These are phyloP conservation scores for Cerceris ruficornis DNA, from an alignment of 2,888 invertebrate genomes.

Conservation along the genomic window DNA sequence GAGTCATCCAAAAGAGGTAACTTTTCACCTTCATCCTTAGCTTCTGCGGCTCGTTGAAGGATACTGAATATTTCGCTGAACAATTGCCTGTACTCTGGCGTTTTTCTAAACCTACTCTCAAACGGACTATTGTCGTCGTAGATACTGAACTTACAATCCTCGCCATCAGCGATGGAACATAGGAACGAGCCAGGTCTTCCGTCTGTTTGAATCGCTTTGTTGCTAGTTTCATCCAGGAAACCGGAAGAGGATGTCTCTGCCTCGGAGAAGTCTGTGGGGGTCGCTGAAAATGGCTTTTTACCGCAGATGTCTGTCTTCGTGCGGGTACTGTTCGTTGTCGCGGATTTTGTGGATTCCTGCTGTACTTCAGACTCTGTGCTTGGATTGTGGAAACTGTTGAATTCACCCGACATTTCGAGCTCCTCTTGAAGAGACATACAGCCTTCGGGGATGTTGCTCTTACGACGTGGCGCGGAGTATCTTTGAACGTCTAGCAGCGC, in stretches of 20 bases:
- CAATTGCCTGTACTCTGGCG: constrained; percentile 90
- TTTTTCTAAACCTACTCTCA: constrained; percentile 91
- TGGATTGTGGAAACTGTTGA: constrained; percentile 84
- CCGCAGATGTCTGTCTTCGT: constrained; percentile 51
- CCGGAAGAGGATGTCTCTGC: constrained; percentile 93
- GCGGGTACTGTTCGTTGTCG: constrained; percentile 17
- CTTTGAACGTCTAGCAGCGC: constrained; percentile 90
- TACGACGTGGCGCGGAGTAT: constrained; percentile 82
- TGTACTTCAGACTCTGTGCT: constrained; percentile 57
- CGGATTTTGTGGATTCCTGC: constrained; percentile 41
- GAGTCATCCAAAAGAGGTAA: constrained; percentile 86
- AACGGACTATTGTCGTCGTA: constrained; percentile 90
- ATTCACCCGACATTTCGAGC: constrained; percentile 89
- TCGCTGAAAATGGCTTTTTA: constrained; percentile 84
- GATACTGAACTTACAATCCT: constrained; percentile 93
- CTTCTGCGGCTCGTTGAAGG: constrained; percentile 91
- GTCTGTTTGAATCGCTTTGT: constrained; percentile 91
- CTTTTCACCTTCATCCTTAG: constrained; percentile 91
- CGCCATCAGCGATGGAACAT: constrained; percentile 92
- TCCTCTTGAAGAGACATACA: constrained; percentile 87
- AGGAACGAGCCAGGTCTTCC: constrained; percentile 90
- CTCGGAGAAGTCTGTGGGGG: constrained; percentile 92
- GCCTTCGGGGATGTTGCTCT: constrained; percentile 70
- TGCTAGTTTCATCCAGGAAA: constrained; percentile 91
- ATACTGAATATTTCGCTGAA: constrained; percentile 93